These are phyloP conservation scores for Horisme vitalbata DNA, from an alignment of 2,888 invertebrate genomes.

Conservation along the genomic window DNA sequence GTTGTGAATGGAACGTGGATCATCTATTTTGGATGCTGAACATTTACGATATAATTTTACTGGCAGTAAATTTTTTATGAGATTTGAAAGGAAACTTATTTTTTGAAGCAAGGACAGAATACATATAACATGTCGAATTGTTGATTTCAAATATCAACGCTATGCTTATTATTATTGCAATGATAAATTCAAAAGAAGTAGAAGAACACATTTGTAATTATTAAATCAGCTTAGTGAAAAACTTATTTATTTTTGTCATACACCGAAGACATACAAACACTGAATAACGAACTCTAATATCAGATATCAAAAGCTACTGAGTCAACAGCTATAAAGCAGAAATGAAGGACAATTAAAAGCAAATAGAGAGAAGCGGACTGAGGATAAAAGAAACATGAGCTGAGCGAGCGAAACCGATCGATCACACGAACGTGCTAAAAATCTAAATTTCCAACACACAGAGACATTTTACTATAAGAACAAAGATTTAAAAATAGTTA, in stretches of 20 bases:
- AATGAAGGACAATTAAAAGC: constrained; percentile 13
- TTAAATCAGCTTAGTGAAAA: too few relatives aligned
- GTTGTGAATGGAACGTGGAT: constrained; percentile 22
- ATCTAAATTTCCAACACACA: constrained; percentile 13
- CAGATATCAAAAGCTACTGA: constrained; percentile 1
- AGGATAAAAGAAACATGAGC: constrained; percentile 25
- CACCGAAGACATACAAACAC: too few relatives aligned
- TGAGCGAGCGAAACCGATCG: constrained; percentile 6
- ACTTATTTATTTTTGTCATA: too few relatives aligned
- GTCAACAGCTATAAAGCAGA: not conserved
- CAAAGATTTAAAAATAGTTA: too few relatives aligned
- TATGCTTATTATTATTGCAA: not conserved
- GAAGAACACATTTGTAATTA: too few relatives aligned
- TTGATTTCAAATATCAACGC: constrained; percentile 2
- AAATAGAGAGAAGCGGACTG: constrained; percentile 13
- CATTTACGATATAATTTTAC: constrained; percentile 31
- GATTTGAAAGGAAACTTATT: constrained; percentile 13
- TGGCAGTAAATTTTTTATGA: constrained; percentile 20
- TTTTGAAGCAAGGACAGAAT: constrained; percentile 9
- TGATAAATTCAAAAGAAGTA: too few relatives aligned
- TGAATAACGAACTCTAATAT: not conserved
- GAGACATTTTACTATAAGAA: not conserved
- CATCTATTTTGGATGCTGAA: constrained; percentile 26
- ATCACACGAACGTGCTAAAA: constrained; percentile 25
- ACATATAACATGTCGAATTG: not conserved